Conservation (phyloP, 53 echinoderm and acorn worm species). For the Echinarachnius parma region DNA sequence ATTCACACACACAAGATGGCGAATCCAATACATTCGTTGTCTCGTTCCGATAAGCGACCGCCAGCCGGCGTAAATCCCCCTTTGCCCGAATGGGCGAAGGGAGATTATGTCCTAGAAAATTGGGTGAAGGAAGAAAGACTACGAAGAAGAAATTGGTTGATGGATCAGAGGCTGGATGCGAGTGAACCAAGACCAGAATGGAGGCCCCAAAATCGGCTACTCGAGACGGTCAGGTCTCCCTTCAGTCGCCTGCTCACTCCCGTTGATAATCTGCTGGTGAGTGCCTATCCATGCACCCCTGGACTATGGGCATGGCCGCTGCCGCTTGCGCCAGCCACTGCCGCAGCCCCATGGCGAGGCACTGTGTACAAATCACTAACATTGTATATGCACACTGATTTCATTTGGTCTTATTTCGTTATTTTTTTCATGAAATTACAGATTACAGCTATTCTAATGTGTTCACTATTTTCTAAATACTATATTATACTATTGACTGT, state of each 20-base stretch:
- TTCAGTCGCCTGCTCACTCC: constrained; percentile 60
- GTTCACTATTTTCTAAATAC: no score
- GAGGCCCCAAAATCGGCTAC: constrained; percentile 29
- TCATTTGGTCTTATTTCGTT: no score
- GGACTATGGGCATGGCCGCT: no score
- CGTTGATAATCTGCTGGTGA: constrained; percentile 71
- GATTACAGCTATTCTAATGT: no score
- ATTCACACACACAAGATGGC: no score
- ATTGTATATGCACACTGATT: no score
- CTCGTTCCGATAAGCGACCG: constrained; percentile 74
- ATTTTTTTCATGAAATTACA: no score
- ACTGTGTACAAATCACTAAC: no score
- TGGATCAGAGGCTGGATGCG: constrained; percentile 79
- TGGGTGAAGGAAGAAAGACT: constrained; percentile 86
- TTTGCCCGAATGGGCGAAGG: constrained; percentile 80
- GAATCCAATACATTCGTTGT: constrained; percentile 65
- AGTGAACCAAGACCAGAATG: constrained; percentile 61
- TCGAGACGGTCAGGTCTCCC: constrained; percentile 53
- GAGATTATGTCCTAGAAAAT: constrained; percentile 84
- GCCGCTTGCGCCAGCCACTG: no score
- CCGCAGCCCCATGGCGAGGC: no score
- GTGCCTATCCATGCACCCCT: no score
- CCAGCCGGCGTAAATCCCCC: constrained; percentile 81
- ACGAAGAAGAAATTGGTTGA: constrained; percentile 75
- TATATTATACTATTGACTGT: no score